Evolutionary conservation across 2,113 vertebrate species (phyloP), one percentile per base, ranked within the genome.

Genomic region (Callithrix jacchus): DNA sequence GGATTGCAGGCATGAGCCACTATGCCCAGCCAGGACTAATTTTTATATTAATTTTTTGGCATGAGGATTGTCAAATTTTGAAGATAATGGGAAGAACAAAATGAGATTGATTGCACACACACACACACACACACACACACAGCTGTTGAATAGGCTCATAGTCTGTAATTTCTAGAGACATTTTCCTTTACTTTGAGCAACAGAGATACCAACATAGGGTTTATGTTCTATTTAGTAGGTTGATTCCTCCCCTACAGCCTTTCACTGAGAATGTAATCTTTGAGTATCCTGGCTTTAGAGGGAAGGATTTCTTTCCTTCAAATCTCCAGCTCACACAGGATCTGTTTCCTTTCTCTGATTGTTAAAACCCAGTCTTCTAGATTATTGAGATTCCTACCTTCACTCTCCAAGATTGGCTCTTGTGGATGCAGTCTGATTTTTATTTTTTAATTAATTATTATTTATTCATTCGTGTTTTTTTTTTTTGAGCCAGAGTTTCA

Each of bases 161-260:
- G 47, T 92, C 85, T 90, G 80, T 81, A 0, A 89, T 92, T 87
- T 82, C 56, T 49, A 47, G 47, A 87, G 32, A 58, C 35, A 49
- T 87, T 87, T 64, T 54, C 47, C 27, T 66, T 92, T 45, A 70
- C 49, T 85, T 81, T 93, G n/a, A 91, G 35, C 66, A 54, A 81
- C 8, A 84, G 40, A 58, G 77, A 52, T 66, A 87, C 7, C 40
- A 37, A 18, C 93, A 80, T 52, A 42, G 6, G 47, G 61, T 81
- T 73, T 85, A 56, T 86, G 27, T 20, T 47, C 27, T 89, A 32
- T 20, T 66, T 54, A 54, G 6, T 79, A 82, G 42, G 13, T 88
- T 13, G 27, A 32, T 73, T 52, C 5, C 35, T 0, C 3, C 18
- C 13, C n/a, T 25, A 16, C 7, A 64, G 27, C 17, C 56, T 8